Base-by-base conservation (phyloP, 2,797 vertebrate species). In the Arnoldichthys spilopterus region DNA sequence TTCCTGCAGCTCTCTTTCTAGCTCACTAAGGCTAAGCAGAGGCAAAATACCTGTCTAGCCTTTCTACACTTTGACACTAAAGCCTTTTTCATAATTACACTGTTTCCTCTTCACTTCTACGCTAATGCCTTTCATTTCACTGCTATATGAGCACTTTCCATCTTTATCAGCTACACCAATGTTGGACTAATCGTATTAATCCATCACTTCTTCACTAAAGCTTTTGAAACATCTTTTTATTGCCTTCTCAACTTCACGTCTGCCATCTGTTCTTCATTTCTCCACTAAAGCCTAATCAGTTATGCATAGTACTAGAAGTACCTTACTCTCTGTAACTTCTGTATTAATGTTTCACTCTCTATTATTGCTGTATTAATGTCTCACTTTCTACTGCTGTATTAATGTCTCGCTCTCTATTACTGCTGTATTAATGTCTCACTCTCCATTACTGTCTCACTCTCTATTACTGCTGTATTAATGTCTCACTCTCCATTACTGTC, bases 1-100 rank as follows among this genome's bases (percentile, higher is more conserved):
- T 87, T 86, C 76, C 64, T 16, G 73, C 71, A 86, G 79, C 86
- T 84, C 82, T 81, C 87, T 87, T 85, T 89, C 89, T 87, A 86
- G 87, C 87, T 91, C 88, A 82, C 90, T 91, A 88, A 93, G 91
- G 84, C 82, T 89, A 91, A 87, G 85, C 89, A 90, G 85, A 88
- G 89, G 78, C 89, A 89, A 88, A 91, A 92, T 92, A 89, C 89
- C 86, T 86, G 86, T 90, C 88, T 87, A 85, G 87, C 82, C 83
- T 86, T 91, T 92, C 90, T 30, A 6, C 6, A 51, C 45, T n/a
- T 20, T 13, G 30, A 28, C 67, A 32, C 16, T 26, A 43, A 24
- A 24, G n/a, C 63, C 37, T 20, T 66, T 30, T 6, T 30, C 28
- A 16, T 26, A 28, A 0, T 28, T 61, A 6, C 8, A 37, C 18